Evolutionary conservation across 2,113 vertebrate species (phyloP).

Genomic region (Tragulus kanchil): DNA sequence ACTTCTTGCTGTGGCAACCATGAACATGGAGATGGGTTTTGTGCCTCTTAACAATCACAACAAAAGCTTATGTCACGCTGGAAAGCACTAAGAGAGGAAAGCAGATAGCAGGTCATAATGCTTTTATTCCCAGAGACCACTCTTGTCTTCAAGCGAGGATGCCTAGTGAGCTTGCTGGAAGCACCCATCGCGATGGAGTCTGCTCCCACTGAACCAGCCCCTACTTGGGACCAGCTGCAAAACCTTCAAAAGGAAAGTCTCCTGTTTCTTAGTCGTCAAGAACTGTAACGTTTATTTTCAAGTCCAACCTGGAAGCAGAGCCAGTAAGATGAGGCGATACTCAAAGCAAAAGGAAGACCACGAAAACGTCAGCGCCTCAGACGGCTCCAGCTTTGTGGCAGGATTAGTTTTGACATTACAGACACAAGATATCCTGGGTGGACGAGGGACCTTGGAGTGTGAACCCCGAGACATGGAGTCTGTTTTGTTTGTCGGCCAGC

Average conservation of each 20-base stretch:
- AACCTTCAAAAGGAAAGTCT: background rate
- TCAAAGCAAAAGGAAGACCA: background rate
- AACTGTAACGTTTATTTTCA: background rate
- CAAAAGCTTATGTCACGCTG: background rate
- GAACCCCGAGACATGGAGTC: constrained; percentile 43
- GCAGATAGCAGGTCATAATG: background rate
- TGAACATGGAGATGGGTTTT: background rate
- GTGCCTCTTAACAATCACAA: background rate
- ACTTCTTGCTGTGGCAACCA: no score
- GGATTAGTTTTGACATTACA: constrained; percentile 65
- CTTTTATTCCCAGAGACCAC: background rate
- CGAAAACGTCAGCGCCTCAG: background rate
- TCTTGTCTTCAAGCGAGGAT: background rate
- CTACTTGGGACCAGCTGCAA: background rate
- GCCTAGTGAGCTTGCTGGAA: background rate
- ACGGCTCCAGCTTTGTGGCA: background rate
- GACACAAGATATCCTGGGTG: constrained; percentile 57
- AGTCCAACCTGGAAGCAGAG: background rate
- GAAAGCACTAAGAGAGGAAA: background rate
- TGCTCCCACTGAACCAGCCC: rapidly evolving
- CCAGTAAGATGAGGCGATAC: background rate
- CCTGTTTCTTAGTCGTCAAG: no score
- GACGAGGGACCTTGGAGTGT: background rate
- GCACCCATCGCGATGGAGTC: rapidly evolving
- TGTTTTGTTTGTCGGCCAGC: background rate